phyloP scores from a whole-genome alignment of 2,888 invertebrate genomes.

The Eupithecia tripunctaria region DNA sequence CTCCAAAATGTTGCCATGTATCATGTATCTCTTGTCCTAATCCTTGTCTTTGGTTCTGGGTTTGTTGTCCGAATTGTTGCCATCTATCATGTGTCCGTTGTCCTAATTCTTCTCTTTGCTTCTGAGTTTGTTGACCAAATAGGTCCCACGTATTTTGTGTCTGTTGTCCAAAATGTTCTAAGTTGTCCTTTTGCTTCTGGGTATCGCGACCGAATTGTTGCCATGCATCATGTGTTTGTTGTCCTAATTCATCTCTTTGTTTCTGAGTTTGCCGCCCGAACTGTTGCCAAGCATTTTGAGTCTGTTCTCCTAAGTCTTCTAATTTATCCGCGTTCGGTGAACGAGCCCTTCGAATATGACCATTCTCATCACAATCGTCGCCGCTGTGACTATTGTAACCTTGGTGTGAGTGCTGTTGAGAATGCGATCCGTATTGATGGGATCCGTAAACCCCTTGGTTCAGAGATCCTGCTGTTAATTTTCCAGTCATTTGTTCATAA shows the following conservation, averaged over 20 bases:
- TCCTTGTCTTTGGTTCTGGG: slow-evolving; percentile 37
- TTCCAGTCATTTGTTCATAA: slow-evolving; percentile 59
- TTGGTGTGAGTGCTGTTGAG: slow-evolving; percentile 56
- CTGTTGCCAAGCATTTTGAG: slow-evolving; percentile 45
- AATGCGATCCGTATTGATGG: slow-evolving; percentile 59
- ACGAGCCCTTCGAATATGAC: slow-evolving; percentile 65
- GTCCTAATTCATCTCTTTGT: background rate
- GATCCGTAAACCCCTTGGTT: slow-evolving; percentile 54
- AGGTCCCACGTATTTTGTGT: slow-evolving; percentile 40
- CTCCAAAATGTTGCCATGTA: background rate
- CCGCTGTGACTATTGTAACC: slow-evolving; percentile 45
- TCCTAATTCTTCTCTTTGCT: slow-evolving; percentile 24
- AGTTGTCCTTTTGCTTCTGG: background rate
- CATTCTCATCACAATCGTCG: slow-evolving; percentile 63
- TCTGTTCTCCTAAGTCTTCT: slow-evolving; percentile 50
- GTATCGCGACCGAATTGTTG: background rate
- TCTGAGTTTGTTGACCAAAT: slow-evolving; percentile 52
- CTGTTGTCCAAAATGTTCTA: slow-evolving; percentile 51
- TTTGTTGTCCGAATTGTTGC: slow-evolving; percentile 48
- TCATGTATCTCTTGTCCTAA: slow-evolving; percentile 5
- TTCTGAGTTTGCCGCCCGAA: background rate
- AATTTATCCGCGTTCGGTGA: slow-evolving; percentile 51
- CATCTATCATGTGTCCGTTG: background rate
- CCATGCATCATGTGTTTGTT: slow-evolving; percentile 25
- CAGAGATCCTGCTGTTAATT: slow-evolving; percentile 57